Base-by-base conservation (phyloP, 2,888 invertebrate genomes). In the Andrena chrysosceles region DNA sequence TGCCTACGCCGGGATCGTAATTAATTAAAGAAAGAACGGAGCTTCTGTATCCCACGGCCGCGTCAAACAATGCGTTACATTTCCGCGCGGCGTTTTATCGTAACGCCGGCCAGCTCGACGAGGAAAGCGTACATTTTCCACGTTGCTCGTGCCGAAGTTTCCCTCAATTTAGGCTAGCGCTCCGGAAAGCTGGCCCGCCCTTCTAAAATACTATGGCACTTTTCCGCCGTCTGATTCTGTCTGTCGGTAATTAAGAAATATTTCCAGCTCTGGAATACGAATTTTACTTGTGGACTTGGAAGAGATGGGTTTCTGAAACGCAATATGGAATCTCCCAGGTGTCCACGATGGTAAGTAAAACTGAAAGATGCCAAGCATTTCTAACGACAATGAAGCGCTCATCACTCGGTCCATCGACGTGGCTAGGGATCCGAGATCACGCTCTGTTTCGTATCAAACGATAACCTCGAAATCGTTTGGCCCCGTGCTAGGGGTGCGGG, bases 401-500 rank as follows among this genome's bases (percentile, higher is more conserved):
- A 1, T 68, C 23, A 23, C n/a, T 62, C 52, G 35, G 23, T 56
- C 78, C 52, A 70, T 81, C 78, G 67, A 64, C 52, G 59, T 23
- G 64, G 49, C 70, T 52, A 66, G 48, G 56, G 56, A 59, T 68
- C 64, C 56, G 13, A 68, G 56, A 77, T 64, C 74, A 71, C 83
- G 83, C 56, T 84, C 84, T 60, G 73, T 80, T 80, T 80, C 84
- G 77, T 68, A 66, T 71, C 69, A 77, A 84, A 77, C 84, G 85
- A 77, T 85, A 84, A 84, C 85, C 84, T 59, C 81, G 72, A 77
- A 85, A 84, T 80, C 79, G 85, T 77, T 74, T 73, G 82, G 74
- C 69, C 71, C 49, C 68, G 60, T 60, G 82, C 26, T 73, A 66
- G 63, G 52, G 70, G 52, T 23, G 66, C n/a, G 13, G 29, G 6